These are phyloP conservation scores for Amphipoea lucens DNA, from an alignment of 2,888 invertebrate species.

Conservation along the genomic window DNA sequence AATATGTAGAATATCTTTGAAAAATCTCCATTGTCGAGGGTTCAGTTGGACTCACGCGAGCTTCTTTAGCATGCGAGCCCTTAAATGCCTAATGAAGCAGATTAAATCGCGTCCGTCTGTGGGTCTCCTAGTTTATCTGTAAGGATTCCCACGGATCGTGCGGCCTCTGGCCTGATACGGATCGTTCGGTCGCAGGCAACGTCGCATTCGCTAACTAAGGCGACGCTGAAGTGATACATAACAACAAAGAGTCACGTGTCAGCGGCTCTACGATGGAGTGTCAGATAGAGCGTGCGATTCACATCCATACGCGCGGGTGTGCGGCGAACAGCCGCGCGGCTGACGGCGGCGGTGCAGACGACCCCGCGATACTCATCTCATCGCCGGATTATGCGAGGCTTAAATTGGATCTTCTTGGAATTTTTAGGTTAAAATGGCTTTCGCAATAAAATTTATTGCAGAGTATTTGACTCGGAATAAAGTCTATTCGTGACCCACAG, in stretches of 20 bases:
- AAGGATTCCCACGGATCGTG: constrained; percentile 82
- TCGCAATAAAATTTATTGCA: constrained; percentile 86
- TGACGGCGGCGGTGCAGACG: constrained; percentile 65
- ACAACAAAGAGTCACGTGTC: constrained; percentile 64
- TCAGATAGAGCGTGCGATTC: constrained; percentile 58
- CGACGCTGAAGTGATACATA: constrained; percentile 62
- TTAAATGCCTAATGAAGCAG: constrained; percentile 81
- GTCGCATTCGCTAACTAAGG: constrained; percentile 63
- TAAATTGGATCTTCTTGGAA: constrained; percentile 87
- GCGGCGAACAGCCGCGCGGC: constrained; percentile 42
- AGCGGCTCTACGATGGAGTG: constrained; percentile 53
- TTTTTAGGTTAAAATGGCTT: constrained; percentile 85
- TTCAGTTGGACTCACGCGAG: constrained; percentile 72
- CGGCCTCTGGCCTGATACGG: constrained; percentile 74
- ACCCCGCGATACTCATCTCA: constrained; percentile 82
- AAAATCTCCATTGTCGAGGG: constrained; percentile 69
- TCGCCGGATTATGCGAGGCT: constrained; percentile 83
- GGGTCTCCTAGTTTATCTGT: constrained; percentile 78
- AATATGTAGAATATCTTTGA: constrained; percentile 66
- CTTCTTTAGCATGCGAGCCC: constrained; percentile 70
- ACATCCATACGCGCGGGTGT: constrained; percentile 49
- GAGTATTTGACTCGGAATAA: constrained; percentile 83
- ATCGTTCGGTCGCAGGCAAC: constrained; percentile 70
- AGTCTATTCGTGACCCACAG: constrained; percentile 82
- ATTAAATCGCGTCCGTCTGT: constrained; percentile 81